These are phyloP conservation scores for Acanthornis magna DNA, from an alignment of 2,797 vertebrate species.

Conservation along the genomic window DNA sequence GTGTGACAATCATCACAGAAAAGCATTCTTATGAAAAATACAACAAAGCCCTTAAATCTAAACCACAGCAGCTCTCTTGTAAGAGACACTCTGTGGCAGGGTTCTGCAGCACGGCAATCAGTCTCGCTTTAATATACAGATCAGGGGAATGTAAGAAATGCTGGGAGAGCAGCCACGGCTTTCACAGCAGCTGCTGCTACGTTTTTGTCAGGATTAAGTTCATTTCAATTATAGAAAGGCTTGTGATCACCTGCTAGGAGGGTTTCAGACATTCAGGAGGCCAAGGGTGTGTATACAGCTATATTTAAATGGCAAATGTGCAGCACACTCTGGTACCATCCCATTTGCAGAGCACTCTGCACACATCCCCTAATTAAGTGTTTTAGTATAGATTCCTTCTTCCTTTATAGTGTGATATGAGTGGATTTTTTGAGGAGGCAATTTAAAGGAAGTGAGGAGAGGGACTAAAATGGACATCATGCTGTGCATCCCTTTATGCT, in stretches of 20 bases:
- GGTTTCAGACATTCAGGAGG: conserved; percentile 3
- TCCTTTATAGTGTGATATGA: not conserved
- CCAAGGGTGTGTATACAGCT: not conserved
- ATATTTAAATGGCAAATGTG: conserved; percentile 11
- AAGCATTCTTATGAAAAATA: conserved; percentile 32
- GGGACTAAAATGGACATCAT: not conserved
- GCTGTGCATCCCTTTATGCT: not conserved
- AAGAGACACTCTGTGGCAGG: conserved; percentile 21
- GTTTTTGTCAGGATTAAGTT: conserved; percentile 45
- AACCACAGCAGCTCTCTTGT: not conserved
- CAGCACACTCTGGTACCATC: not conserved
- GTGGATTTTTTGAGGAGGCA: not conserved
- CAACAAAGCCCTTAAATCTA: conserved; percentile 44
- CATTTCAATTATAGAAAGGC: conserved; percentile 63
- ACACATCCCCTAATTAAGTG: not conserved
- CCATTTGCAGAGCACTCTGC: not conserved
- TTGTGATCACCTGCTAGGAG: conserved; percentile 52
- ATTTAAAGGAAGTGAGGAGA: not conserved
- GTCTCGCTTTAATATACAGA: conserved; percentile 12
- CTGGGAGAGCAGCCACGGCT: conserved; percentile 57
- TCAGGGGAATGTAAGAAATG: conserved; percentile 32
- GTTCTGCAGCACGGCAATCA: not conserved
- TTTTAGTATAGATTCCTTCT: not conserved
- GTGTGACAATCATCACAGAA: not conserved
- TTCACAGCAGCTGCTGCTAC: conserved; percentile 53